phyloP scores from a whole-genome alignment of 2,113 vertebrate genomes.

The Caloenas nicobarica region DNA sequence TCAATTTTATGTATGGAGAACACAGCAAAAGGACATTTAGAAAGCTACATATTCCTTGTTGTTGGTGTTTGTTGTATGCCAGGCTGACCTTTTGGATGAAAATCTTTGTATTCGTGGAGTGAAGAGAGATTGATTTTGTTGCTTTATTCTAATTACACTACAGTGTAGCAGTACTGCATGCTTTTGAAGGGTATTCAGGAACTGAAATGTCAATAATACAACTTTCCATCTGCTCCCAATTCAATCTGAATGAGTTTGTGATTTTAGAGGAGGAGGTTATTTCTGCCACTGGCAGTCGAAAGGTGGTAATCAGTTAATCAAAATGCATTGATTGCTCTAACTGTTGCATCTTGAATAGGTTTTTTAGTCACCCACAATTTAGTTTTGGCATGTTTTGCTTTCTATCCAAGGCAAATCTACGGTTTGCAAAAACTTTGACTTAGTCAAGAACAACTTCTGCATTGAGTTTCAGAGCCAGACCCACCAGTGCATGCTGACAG shows the following conservation, averaged over 20 bases:
- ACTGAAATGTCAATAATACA: conserved; percentile 34
- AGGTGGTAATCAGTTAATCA: conserved; percentile 61
- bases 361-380: neutral
- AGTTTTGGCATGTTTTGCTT: neutral
- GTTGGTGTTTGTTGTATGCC: neutral
- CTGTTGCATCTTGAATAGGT: neutral
- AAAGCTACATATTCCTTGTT: neutral
- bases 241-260: conserved; percentile 13
- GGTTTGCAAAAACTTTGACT: neutral
- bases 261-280: conserved; percentile 40
- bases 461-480: neutral
- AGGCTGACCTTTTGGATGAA: conserved; percentile 20
- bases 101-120: neutral
- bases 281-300: conserved; percentile 33
- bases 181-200: conserved; percentile 4
- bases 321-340: conserved; percentile 46
- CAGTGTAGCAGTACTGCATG: neutral
- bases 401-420: neutral
- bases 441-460: neutral
- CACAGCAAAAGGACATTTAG: neutral
- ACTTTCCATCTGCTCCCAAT: conserved; percentile 54
- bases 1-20: neutral
- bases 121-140: conserved; percentile 32
- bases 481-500: neutral
- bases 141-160: conserved; percentile 22